A percentile compares a stretch with the other conserved stretches of the same genome.
phyloP scores from a whole-genome alignment of 2,113 vertebrate genomes.

The Gymnarchus niloticus region DNA sequence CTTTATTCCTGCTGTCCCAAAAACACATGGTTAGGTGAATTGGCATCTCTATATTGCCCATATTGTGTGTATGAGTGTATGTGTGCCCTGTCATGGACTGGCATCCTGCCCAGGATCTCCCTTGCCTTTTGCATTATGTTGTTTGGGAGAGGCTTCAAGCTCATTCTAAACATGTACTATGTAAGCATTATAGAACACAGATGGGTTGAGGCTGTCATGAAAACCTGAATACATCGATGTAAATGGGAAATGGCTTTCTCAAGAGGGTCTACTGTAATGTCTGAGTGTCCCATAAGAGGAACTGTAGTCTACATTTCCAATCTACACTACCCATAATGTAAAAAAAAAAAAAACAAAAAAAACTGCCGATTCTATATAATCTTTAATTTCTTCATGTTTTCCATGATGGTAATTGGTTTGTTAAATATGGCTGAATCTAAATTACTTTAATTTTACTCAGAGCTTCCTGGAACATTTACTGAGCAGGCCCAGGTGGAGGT shows the following conservation, averaged over 20 bases:
- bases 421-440: neutral
- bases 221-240: neutral
- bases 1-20: neutral
- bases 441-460: neutral
- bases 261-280: no score
- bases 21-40: neutral
- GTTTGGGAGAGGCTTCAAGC: neutral
- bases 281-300: no score
- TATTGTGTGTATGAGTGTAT: conserved; percentile 5
- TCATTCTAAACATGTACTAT: neutral
- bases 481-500: neutral
- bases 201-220: neutral
- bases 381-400: neutral
- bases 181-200: neutral
- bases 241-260: neutral
- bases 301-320: no score
- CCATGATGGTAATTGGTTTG: neutral
- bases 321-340: neutral
- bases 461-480: neutral
- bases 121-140: conserved; percentile 1
- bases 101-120: neutral
- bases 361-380: no score
- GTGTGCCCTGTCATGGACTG: neutral
- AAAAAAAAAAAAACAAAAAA: no score
- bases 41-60: neutral